phyloP scores from a whole-genome alignment of 2,888 invertebrate species.

The Nematopogon swammerdamellus region DNA sequence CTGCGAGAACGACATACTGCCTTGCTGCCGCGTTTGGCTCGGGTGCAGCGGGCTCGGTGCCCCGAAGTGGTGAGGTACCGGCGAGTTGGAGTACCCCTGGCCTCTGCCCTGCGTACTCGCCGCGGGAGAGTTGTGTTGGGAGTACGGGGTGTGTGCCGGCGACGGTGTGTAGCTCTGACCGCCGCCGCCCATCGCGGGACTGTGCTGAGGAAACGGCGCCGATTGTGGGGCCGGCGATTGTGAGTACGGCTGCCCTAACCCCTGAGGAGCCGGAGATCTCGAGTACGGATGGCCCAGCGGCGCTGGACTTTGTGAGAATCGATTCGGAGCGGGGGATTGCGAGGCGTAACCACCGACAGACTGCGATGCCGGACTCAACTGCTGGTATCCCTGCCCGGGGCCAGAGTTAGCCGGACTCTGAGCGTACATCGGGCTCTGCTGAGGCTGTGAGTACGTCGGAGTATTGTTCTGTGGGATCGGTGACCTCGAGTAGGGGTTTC shows the following conservation, averaged over 20 bases:
- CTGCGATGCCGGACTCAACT: constrained; percentile 12
- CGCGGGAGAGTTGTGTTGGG: constrained; percentile 43
- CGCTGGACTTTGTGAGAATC: constrained; percentile 13
- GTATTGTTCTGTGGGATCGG: constrained; percentile 15
- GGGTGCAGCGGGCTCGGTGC: not conserved
- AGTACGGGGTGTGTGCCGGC: constrained; percentile 45
- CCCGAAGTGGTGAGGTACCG: constrained; percentile 17
- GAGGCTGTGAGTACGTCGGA: constrained; percentile 12
- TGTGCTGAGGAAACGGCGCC: constrained; percentile 34
- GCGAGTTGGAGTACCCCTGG: not conserved
- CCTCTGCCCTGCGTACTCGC: constrained; percentile 25
- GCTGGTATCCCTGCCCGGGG: constrained; percentile 17
- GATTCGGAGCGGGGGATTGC: constrained; percentile 8
- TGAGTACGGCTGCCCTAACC: constrained; percentile 15
- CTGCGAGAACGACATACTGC: not conserved
- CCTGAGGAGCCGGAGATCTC: constrained; percentile 26
- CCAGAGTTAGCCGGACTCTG: constrained; percentile 13
- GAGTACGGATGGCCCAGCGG: constrained; percentile 22
- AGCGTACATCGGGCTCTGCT: constrained; percentile 12
- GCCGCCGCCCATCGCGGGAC: constrained; percentile 19
- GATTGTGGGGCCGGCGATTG: constrained; percentile 16
- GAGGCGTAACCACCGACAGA: constrained; percentile 12
- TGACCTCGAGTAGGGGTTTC: constrained; percentile 25
- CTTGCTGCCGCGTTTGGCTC: not conserved
- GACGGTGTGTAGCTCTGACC: constrained; percentile 35